Percentiles rank a stretch among this genome's conserved stretches.
phyloP scores from a whole-genome alignment of 2,797 vertebrate species.

The Sciaenops ocellatus region DNA sequence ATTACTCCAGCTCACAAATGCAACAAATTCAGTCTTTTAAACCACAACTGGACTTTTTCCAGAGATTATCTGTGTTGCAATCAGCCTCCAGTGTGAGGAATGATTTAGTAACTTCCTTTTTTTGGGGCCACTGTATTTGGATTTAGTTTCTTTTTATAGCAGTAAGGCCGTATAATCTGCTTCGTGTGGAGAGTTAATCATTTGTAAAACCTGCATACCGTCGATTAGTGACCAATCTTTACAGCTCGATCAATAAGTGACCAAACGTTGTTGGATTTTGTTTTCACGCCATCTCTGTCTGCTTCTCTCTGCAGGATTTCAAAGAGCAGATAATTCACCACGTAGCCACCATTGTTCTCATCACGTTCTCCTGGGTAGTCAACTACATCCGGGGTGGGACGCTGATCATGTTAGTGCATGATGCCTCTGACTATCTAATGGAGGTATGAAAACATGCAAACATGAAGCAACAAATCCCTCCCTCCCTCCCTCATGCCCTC shows the following conservation, averaged over 20 bases:
- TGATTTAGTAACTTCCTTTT: conserved; percentile 24
- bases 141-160: conserved; percentile 14
- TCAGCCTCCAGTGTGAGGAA: conserved; percentile 1
- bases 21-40: conserved; percentile 45
- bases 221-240: conserved; percentile 62
- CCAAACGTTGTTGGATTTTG: conserved; percentile 3
- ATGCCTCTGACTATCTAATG: conserved; percentile 92
- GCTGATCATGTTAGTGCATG: conserved; percentile 94
- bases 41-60: conserved; percentile 26
- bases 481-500: neutral
- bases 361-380: conserved; percentile 96
- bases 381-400: conserved; percentile 96
- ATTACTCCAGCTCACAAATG: conserved; percentile 27
- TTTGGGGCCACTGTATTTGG: neutral
- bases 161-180: neutral
- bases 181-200: conserved; percentile 59
- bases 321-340: conserved; percentile 97
- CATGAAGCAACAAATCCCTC: neutral
- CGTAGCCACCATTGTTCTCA: conserved; percentile 92
- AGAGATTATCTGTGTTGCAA: conserved; percentile 27
- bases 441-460: conserved; percentile 85
- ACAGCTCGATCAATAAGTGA: conserved; percentile 69
- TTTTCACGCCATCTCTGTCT: neutral
- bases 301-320: conserved; percentile 88
- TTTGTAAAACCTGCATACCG: conserved; percentile 37